Conservation (phyloP, 1,140 invertebrate genomes). For the Halictus rubicundus region DNA sequence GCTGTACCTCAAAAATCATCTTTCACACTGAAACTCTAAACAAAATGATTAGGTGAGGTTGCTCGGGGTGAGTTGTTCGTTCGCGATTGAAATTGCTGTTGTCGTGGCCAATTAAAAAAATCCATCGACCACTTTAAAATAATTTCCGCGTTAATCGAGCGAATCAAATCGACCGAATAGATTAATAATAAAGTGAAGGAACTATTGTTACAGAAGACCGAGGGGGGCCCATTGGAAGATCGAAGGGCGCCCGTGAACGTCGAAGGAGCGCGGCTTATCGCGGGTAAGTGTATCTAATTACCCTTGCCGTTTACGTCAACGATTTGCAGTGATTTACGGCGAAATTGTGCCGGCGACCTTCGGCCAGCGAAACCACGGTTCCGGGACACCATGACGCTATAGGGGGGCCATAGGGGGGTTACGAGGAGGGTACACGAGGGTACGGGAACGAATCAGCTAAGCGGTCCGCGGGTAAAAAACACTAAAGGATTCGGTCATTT, state of each 20-base stretch:
- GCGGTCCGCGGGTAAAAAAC: conserved; percentile 72
- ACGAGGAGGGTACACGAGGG: not conserved
- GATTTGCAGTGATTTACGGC: conserved; percentile 79
- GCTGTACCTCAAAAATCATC: no score
- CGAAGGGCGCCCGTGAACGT: conserved; percentile 52
- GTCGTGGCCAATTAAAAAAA: no score
- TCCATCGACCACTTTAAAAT: no score
- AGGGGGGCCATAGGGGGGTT: conserved; percentile 19
- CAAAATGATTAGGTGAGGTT: no score
- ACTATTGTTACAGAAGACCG: conserved; percentile 54
- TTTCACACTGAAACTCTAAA: no score
- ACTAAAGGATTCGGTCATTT: conserved; percentile 79
- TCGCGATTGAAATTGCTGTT: no score
- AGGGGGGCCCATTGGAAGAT: conserved; percentile 26
- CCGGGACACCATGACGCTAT: conserved; percentile 42
- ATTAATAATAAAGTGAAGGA: not conserved
- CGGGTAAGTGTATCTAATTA: conserved; percentile 80
- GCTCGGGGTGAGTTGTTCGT: no score
- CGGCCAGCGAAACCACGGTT: conserved; percentile 56
- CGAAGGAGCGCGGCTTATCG: conserved; percentile 67
- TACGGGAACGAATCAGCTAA: conserved; percentile 51
- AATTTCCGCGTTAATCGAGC: no score
- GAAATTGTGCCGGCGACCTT: conserved; percentile 79
- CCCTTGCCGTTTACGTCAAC: conserved; percentile 79
- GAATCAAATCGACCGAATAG: no score